Evolutionary conservation across 2,113 vertebrate species (phyloP), one percentile per base, ranked within the genome.

Genomic region (Lanius collurio): DNA sequence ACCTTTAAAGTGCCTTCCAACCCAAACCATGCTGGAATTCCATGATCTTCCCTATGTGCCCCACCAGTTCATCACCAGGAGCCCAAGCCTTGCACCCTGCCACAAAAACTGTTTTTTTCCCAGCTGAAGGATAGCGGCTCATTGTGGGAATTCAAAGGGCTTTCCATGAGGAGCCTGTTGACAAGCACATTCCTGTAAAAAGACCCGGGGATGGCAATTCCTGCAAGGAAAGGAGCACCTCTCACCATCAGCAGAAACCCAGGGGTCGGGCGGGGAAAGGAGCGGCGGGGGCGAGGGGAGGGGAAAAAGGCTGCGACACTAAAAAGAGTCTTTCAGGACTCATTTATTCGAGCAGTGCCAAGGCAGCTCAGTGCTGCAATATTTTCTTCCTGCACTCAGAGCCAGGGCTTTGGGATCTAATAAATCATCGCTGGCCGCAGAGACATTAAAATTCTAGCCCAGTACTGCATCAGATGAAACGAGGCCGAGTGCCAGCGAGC

Each of bases 381-480:
- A 93, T 96, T 95, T 95, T 95, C 96, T 96, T 97, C 96, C 96
- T 92, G 89, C 75, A 52, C 94, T 89, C 94, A 19, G 50, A 95
- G 94, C 87, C 92, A 94, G 88, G 73, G 92, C 94, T 95, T 84
- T 94, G 91, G 87, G 94, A 96, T 93, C 80, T 92, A 71, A 97
- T 98, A 97, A 97, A 98, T 97, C 97, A 98, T 86, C 57, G 14
- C 79, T 71, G 90, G 97, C 94, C 83, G 46, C 94, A 90, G 96
- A 95, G 82, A 71, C 95, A 98, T 98, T 97, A 97, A 97, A 83
- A 97, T 97, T 98, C 97, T 42, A 80, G 76, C 73, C 96, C 95
- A 96, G 97, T 92, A 44, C 87, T 50, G 77, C n/a, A 13, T 65
- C 28, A 95, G 90, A 94, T 95, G 96, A 96, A 97, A 97, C 1